Evolutionary conservation across 2,888 invertebrate genomes (phyloP), one percentile per base, ranked within the genome.

Genomic region (Nephrotoma guestfalica): DNA sequence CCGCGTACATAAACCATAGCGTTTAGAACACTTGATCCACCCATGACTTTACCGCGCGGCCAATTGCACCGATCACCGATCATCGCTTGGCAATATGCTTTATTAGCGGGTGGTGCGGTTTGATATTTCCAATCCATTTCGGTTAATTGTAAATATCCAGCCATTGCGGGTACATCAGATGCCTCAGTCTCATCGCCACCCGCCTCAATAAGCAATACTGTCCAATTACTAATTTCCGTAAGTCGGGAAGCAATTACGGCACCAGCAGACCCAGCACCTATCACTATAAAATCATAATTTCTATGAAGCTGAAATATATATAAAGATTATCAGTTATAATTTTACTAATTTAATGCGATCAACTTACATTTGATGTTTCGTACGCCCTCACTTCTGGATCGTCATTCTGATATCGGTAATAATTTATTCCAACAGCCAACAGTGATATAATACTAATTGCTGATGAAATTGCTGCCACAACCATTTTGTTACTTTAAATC

Each of bases 121-220:
- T 97, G 96, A 91, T 95, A 98, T 92, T 97, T 95, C 98, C 98
- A 98, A 92, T 98, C 97, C 90, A 97, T 93, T 45, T 97, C 96
- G 40, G 96, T 95, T 87, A 97, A 93, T 90, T 97, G 97, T 41
- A 95, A 94, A 91, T 97, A 97, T 13, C 96, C 96, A 40, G 96
- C 96, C 87, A 97, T 91, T 0, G 96, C 95, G 1, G 97, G 97
- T 87, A 97, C 95, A 91, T 97, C 97, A 4, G 96, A 96, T 87
- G 97, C 95, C 91, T 97, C 97, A 88, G 95, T 96, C 91, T 97
- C 97, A 91, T 97, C 96, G 83, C 95, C 95, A 51, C 97, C 97
- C 0, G 97, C 97, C 91, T 97, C 97, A 87, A 97, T 90, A 6
- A 97, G 93, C 87, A 97, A 92, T 7, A 97, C 95, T 6, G 94